Evolutionary conservation across 1,140 invertebrate species (phyloP).

Genomic region (Zaprionus lachaisei): DNA sequence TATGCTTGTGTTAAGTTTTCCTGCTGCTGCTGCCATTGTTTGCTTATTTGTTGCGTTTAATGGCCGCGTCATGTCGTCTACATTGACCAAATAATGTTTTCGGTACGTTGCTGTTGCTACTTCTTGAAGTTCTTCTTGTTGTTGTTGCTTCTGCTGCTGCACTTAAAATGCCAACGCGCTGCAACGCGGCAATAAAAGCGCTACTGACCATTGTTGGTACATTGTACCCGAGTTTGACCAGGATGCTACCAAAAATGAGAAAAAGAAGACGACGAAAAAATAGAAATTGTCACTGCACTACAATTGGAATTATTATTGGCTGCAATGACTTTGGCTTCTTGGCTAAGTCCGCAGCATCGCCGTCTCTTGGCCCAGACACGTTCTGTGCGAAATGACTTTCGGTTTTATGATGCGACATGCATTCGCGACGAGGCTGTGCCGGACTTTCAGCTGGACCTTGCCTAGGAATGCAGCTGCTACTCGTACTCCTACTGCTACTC

Average conservation of each 20-base stretch:
- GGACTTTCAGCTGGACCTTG: slow-evolving; percentile 26
- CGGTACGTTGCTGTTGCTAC: slow-evolving; percentile 21
- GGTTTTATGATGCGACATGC: slow-evolving; percentile 82
- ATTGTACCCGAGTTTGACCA: slow-evolving; percentile 70
- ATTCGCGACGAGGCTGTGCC: slow-evolving; percentile 62
- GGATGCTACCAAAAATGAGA: slow-evolving; percentile 29
- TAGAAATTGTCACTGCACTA: slow-evolving; percentile 78
- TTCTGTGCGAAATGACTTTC: slow-evolving; percentile 81
- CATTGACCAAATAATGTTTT: slow-evolving; percentile 82
- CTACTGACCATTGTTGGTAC: slow-evolving; percentile 80
- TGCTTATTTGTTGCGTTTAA: slow-evolving; percentile 83
- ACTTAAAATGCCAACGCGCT: slow-evolving; percentile 74
- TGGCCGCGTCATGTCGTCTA: slow-evolving; percentile 82
- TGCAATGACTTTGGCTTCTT: slow-evolving; percentile 82
- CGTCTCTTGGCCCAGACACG: slow-evolving; percentile 56
- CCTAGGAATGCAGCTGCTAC: slow-evolving; percentile 39
- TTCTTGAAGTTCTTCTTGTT: slow-evolving; percentile 44
- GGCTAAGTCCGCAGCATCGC: slow-evolving; percentile 41
- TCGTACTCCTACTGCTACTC: not conserved
- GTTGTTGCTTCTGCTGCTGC: slow-evolving; percentile 49
- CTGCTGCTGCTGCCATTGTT: slow-evolving; percentile 61
- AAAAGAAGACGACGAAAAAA: slow-evolving; percentile 28
- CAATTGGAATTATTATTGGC: slow-evolving; percentile 83
- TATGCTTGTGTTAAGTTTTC: slow-evolving; percentile 22
- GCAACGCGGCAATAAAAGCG: slow-evolving; percentile 69